These are phyloP conservation scores for Megaceryle torquata DNA, from an alignment of 2,113 vertebrate species.

Conservation along the genomic window DNA sequence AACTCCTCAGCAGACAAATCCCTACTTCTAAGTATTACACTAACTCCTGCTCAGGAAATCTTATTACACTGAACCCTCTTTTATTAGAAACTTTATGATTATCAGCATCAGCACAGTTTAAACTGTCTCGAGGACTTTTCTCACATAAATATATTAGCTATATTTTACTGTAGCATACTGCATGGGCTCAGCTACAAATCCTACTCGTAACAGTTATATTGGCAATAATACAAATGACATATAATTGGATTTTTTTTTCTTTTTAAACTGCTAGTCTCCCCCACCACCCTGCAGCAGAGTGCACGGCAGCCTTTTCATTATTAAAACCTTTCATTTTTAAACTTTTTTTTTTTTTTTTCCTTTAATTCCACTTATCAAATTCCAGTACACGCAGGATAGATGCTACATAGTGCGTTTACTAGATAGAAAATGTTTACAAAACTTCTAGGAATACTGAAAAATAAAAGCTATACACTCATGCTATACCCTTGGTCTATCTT, in stretches of 20 bases:
- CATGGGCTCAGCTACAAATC: conserved; percentile 70
- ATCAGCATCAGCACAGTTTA: conserved; percentile 28
- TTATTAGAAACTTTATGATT: conserved; percentile 61
- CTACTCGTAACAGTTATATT: conserved; percentile 64
- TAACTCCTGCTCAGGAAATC: conserved; percentile 41
- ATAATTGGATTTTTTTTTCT: conserved; percentile 67
- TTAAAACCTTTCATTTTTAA: neutral
- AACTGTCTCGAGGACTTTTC: neutral
- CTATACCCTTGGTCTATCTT: neutral
- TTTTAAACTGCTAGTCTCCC: neutral
- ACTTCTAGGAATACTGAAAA: neutral
- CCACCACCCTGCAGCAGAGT: neutral
- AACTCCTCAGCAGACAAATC: conserved; percentile 47
- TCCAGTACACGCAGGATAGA: neutral
- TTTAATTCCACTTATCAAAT: neutral
- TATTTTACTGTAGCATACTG: conserved; percentile 64
- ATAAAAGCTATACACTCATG: neutral
- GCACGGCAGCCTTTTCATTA: conserved; percentile 23
- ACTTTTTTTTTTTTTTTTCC: neutral
- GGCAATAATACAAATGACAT: conserved; percentile 61
- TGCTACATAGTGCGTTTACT: neutral
- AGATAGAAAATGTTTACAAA: neutral
- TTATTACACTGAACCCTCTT: conserved; percentile 53
- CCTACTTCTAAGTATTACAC: conserved; percentile 23
- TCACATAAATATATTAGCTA: conserved; percentile 66